Base-by-base conservation (phyloP, 2,888 invertebrate genomes). In the Orchesellides sinensis region DNA sequence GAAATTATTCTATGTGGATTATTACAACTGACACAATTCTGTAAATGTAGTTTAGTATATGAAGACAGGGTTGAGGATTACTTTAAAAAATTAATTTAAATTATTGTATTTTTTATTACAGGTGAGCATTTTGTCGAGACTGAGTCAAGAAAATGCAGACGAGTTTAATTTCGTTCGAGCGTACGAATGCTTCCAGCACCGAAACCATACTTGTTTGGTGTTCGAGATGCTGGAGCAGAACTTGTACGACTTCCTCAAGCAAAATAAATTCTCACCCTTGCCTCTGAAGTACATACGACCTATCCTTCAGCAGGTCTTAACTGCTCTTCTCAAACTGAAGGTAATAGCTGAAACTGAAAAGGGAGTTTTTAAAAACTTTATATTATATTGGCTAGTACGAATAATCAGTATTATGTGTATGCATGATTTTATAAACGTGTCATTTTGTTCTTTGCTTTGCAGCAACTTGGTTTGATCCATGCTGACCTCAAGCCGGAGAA, bases 221-320 rank as follows among this genome's bases (percentile, higher is more conserved):
- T 99, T 99, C 91, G 99, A 99, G 92, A 99, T 99, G 98, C 94
- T 99, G 89, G 99, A 99, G 90, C 99, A 99, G 92, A 99, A 99
- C 92, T 93, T 99, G 88, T 99, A 99, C 91, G 99, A 99, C 92
- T 99, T 99, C 91, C 94, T 99, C 88, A 99, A 99, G 91, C 98
- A 98, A 92, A 99, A 99, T 92, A 99, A 99, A 92, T 99, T 99
- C 92, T 97, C 97, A 90, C 99, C 99, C 86, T 92, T 99, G 89
- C 98, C 99, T 75, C 93, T 99, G 88, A 98, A 98, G 91, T 98
- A 96, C 91, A 99, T 99, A 91, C 93, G 99, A 90, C 99, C 99
- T 80, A 98, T 99, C 89, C 93, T 99, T 89, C 98, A 99, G 92
- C 99, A 99, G 93, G 99, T 99, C 89, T 91, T 95, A 88, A 94